Evolutionary conservation across 2,888 invertebrate genomes (phyloP).

Genomic region (Maniola hyperantus): DNA sequence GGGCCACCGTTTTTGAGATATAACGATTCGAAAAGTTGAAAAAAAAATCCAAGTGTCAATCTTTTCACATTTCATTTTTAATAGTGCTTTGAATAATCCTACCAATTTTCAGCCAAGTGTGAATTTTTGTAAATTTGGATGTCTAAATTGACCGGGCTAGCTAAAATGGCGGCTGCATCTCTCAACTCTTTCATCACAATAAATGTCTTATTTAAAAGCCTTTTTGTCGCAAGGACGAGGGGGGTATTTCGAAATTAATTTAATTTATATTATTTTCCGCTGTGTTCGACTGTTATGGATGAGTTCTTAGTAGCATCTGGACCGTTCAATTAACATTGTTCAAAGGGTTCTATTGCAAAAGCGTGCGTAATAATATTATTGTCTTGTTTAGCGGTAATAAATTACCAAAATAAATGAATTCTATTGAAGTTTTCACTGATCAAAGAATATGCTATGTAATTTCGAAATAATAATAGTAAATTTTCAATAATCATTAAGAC

Average conservation of each 20-base stretch:
- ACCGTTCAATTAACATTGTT: constrained; percentile 53
- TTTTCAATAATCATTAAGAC: too few species aligned
- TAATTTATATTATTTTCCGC: constrained; percentile 31
- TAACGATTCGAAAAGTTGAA: too few species aligned
- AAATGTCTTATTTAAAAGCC: constrained; percentile 14
- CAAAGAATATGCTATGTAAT: constrained; percentile 1
- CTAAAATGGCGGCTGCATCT: background rate
- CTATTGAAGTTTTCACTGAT: background rate
- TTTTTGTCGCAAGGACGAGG: constrained; percentile 14
- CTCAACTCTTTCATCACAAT: constrained; percentile 11
- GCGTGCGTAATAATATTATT: constrained; percentile 20
- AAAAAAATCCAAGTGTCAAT: too few species aligned
- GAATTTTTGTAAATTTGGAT: too few species aligned
- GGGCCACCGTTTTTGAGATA: too few species aligned
- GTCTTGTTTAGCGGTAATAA: constrained; percentile 5
- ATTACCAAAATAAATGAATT: constrained; percentile 4
- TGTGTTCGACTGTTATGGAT: constrained; percentile 44
- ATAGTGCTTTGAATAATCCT: too few species aligned
- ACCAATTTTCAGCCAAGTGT: too few species aligned
- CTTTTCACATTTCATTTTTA: too few species aligned
- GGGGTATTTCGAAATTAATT: constrained; percentile 31
- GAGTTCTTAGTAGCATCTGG: constrained; percentile 52
- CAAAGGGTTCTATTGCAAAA: constrained; percentile 42
- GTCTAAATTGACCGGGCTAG: too few species aligned
- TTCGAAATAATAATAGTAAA: too few species aligned